Percentiles rank a stretch among this genome's conserved stretches.
Conservation (phyloP, 2,113 vertebrate genomes). For the Archocentrus centrarchus region DNA sequence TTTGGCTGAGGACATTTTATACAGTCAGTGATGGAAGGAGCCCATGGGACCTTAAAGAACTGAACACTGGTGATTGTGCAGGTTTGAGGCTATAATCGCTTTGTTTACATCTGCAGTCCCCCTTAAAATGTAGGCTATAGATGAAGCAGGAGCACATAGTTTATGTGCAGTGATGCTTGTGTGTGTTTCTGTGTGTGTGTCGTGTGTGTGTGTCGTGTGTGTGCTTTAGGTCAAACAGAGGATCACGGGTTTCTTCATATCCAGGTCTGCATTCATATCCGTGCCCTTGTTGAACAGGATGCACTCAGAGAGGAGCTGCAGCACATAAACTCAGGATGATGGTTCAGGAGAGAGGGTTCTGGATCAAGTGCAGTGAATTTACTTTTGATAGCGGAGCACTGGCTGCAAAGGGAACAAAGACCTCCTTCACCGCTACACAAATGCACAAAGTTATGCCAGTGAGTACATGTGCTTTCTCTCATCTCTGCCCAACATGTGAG, state of each 20-base stretch:
- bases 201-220: rapidly evolving
- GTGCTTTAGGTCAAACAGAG: not conserved
- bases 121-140: not conserved
- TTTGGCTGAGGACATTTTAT: slow-evolving; percentile 44
- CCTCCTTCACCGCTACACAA: not conserved
- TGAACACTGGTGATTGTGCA: slow-evolving; percentile 35
- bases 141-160: not conserved
- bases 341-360: not conserved
- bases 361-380: not conserved
- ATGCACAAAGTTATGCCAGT: rapidly evolving
- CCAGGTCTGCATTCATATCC: not conserved
- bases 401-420: not conserved
- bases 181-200: rapidly evolving
- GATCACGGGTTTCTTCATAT: rapidly evolving
- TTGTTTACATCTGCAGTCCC: slow-evolving; percentile 48
- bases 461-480: not conserved
- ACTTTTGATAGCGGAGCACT: not conserved
- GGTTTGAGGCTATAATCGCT: slow-evolving; percentile 30
- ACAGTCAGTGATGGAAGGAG: slow-evolving; percentile 58
- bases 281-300: not conserved
- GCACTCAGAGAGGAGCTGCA: not conserved
- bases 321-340: not conserved
- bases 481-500: not conserved
- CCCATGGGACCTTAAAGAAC: slow-evolving; percentile 20
- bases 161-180: rapidly evolving